Conservation (phyloP, 2,113 vertebrate genomes). For the Anoplopoma fimbria region DNA sequence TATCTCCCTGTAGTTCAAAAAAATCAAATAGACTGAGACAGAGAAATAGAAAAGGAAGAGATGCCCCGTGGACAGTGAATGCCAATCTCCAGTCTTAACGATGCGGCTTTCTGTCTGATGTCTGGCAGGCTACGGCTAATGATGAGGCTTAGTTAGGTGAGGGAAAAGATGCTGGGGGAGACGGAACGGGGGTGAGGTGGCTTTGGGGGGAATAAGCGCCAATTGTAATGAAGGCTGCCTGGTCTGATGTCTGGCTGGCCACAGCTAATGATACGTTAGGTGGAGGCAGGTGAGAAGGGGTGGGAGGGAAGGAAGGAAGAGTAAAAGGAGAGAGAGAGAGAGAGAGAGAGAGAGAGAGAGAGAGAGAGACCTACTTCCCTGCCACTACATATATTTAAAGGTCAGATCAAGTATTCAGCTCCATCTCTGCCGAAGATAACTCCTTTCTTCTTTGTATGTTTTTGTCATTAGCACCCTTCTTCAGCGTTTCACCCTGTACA, state of each 20-base stretch:
- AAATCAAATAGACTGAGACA: conserved; percentile 28
- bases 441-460: neutral
- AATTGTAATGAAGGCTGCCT: conserved; percentile 53
- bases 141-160: conserved; percentile 62
- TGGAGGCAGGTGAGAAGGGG: conserved; percentile 6
- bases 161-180: conserved; percentile 3
- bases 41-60: conserved; percentile 16
- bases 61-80: conserved; percentile 48
- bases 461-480: neutral
- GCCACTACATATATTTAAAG: conserved; percentile 21
- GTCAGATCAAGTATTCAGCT: neutral
- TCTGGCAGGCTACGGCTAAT: conserved; percentile 62
- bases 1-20: conserved; percentile 14
- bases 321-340: neutral
- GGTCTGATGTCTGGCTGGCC: conserved; percentile 49
- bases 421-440: neutral
- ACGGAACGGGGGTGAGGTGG: neutral
- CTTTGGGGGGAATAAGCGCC: conserved; percentile 1
- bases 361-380: neutral
- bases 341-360: no score
- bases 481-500: neutral
- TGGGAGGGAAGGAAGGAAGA: neutral
- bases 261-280: conserved; percentile 46
- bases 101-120: conserved; percentile 57
- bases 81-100: conserved; percentile 60